These are phyloP conservation scores for Crocuta crocuta DNA, from an alignment of 2,113 vertebrate species.

Conservation along the genomic window DNA sequence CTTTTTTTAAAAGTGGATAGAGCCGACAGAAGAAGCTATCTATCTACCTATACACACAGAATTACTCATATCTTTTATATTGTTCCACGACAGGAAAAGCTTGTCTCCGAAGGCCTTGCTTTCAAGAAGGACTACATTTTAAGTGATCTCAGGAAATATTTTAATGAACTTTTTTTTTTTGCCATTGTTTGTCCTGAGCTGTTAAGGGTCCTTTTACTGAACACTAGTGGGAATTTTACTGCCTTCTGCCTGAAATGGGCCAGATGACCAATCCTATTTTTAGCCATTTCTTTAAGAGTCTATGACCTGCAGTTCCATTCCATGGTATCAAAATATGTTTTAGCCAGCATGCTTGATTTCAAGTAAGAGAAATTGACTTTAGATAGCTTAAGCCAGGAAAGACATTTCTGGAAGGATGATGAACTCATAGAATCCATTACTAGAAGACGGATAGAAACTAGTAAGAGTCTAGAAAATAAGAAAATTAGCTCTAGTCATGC, in stretches of 20 bases:
- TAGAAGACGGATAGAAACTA: constrained; percentile 11
- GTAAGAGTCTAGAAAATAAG: background rate
- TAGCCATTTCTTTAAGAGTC: background rate
- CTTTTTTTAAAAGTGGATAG: background rate
- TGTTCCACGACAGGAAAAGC: background rate
- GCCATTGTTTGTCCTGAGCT: background rate
- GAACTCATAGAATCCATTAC: background rate
- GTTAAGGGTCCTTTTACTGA: background rate
- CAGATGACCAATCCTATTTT: background rate
- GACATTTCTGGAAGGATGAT: background rate
- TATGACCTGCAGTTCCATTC: background rate
- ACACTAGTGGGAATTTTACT: background rate
- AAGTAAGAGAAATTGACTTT: background rate
- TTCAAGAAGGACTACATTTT: background rate
- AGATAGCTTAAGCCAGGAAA: background rate
- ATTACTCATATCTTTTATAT: background rate
- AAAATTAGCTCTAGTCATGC: background rate
- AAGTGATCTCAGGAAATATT: background rate
- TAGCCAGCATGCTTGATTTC: background rate
- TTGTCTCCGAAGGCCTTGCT: background rate
- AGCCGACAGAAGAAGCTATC: background rate
- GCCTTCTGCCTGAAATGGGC: background rate
- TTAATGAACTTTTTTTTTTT: background rate
- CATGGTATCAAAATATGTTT: background rate
- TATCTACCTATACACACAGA: background rate